phyloP scores from a whole-genome alignment of 1,140 invertebrate genomes.

The Musca vetustissima region DNA sequence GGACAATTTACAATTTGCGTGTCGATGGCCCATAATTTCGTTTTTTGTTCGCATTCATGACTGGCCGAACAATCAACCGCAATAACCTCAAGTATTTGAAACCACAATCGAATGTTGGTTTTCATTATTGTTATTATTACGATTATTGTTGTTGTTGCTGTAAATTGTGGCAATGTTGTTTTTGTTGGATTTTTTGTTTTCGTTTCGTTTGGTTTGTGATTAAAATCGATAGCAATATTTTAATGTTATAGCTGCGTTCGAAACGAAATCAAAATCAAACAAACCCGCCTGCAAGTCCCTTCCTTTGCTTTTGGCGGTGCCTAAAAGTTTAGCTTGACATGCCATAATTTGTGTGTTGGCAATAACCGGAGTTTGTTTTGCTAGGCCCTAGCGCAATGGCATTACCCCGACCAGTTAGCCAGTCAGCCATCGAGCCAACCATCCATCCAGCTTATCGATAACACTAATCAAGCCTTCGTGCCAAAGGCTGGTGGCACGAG shows the following conservation, averaged over 20 bases:
- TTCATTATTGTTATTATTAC: no score
- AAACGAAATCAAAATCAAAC: conserved; percentile 8
- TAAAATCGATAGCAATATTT: conserved; percentile 12
- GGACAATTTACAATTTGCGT: conserved; percentile 24
- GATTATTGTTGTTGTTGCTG: no score
- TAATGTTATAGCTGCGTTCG: background rate
- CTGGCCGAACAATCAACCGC: background rate
- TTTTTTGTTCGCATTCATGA: conserved; percentile 23
- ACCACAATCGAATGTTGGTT: background rate
- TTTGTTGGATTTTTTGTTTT: no score
- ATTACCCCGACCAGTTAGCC: no score
- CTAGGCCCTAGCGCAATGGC: no score
- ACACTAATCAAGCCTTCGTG: conserved; percentile 16
- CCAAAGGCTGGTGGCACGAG: background rate
- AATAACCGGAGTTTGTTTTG: background rate
- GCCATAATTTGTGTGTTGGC: background rate
- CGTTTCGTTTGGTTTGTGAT: no score
- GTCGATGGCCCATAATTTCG: conserved; percentile 31
- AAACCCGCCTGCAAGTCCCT: background rate
- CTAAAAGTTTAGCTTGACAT: background rate
- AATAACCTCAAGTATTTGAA: conserved; percentile 3
- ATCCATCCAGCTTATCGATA: conserved; percentile 23
- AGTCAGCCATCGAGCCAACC: no score
- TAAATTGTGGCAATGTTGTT: no score
- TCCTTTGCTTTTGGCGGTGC: background rate